These are phyloP conservation scores for Shargacucullia verbasci DNA, from an alignment of 2,888 invertebrate species.

Conservation along the genomic window DNA sequence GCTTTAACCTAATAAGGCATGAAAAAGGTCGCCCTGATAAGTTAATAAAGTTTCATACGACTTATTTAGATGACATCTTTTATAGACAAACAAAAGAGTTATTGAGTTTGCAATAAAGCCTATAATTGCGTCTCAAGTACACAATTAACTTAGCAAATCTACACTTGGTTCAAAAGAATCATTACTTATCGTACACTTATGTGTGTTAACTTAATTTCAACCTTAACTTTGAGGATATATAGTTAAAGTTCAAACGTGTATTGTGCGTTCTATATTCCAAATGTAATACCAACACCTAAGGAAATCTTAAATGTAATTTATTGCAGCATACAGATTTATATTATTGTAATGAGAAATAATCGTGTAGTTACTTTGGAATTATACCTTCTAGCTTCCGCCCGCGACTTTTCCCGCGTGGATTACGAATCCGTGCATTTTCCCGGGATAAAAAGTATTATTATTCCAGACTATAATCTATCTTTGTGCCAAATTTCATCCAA, in stretches of 20 bases:
- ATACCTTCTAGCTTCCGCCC: too few relatives aligned
- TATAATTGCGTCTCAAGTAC: slow-evolving; percentile 23
- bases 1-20: not conserved
- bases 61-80: slow-evolving; percentile 13
- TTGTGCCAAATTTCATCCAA: too few relatives aligned
- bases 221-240: too few relatives aligned
- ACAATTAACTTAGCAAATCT: slow-evolving; percentile 20
- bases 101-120: slow-evolving; percentile 17
- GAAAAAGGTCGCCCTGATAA: slow-evolving; percentile 7
- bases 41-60: slow-evolving; percentile 7
- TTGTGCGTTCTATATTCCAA: not conserved
- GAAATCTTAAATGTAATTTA: slow-evolving; percentile 16
- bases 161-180: slow-evolving; percentile 8
- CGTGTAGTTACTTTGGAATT: too few relatives aligned
- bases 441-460: too few relatives aligned
- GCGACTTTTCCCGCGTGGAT: too few relatives aligned
- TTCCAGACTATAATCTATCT: too few relatives aligned
- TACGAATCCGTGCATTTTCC: too few relatives aligned
- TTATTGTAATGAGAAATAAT: slow-evolving; percentile 6
- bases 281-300: slow-evolving; percentile 6
- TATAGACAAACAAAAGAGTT: slow-evolving; percentile 16
- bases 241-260: too few relatives aligned
- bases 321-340: slow-evolving; percentile 25
- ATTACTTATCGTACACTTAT: not conserved
- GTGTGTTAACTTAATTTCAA: too few relatives aligned